Evolutionary conservation across 1,140 invertebrate species (phyloP), one percentile per base, ranked within the genome.

Genomic region (Drosophila insularis): DNA sequence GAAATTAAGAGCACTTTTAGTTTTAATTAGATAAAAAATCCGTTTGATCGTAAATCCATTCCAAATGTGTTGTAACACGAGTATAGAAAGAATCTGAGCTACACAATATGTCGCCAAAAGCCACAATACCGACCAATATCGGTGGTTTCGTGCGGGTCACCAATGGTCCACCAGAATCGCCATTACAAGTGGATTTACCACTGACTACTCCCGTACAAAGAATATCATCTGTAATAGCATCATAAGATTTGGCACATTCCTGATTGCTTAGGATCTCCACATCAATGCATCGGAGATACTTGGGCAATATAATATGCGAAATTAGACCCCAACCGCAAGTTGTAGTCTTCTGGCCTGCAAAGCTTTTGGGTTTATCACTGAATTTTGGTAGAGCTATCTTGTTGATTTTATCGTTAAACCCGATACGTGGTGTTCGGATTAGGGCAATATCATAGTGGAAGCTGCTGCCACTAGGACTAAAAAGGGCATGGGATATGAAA

Each of bases 101-200:
- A 13, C 35, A 35, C 10, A 35, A 35, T 10, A 35, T 10, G 32
- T 35, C 56, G 13, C 23, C 31, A 21, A 74, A 74, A 14, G 71
- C 35, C 17, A 75, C 68, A 5, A 75, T 64, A 0, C 73, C 73
- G 0, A 75, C 64, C 17, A 46, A 14, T 8, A 2, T 19, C 6
- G 14, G 43, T 8, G 43, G n/a, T 2, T 46, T 46, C 4, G 14
- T 2, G 7, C 4, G 43, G 17, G 14, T 46, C 43, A 46, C 43
- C 17, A 46, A 46, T 8, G 43, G 43, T 0, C 73, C 94, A 58
- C 94, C 94, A 55, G 93, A 94, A 90, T 94, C 94, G 37, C 94
- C 94, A 3, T 81, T 78, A 56, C 90, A 91, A 0, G 64, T 77
- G 0, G 81, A 84, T 5, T 31, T 17, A 19, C 43, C 43, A 64